Percentiles rank a stretch among this genome's conserved stretches.
Evolutionary conservation across 2,888 invertebrate species (phyloP).

Genomic region (Patella ulyssiponensis): DNA sequence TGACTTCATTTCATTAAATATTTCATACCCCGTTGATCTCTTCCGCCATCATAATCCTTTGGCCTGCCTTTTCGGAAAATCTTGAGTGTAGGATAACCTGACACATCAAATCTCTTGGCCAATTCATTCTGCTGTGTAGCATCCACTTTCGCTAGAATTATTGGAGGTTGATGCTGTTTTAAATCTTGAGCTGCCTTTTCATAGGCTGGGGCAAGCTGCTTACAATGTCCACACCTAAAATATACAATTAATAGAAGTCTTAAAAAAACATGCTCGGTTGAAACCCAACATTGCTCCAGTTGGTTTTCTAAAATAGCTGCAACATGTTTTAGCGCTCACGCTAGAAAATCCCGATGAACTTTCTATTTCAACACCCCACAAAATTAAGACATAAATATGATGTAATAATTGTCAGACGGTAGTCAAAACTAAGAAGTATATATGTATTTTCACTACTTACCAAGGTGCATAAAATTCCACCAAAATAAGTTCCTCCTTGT

Average conservation of each 20-base stretch:
- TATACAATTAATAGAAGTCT: constrained; percentile 21
- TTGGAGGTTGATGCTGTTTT: constrained; percentile 67
- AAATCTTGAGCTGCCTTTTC: constrained; percentile 74
- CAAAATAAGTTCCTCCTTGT: constrained; percentile 73
- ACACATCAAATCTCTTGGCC: constrained; percentile 72
- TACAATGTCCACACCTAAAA: constrained; percentile 75
- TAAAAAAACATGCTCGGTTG: not conserved
- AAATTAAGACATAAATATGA: too few relatives aligned
- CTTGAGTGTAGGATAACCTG: constrained; percentile 76
- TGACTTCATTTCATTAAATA: not conserved
- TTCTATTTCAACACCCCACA: too few relatives aligned
- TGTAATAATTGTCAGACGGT: too few relatives aligned
- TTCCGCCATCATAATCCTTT: constrained; percentile 75
- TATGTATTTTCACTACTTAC: constrained; percentile 60
- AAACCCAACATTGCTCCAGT: too few relatives aligned
- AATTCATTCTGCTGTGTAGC: constrained; percentile 74
- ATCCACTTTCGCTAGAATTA: constrained; percentile 75
- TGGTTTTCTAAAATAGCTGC: too few relatives aligned
- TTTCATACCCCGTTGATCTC: constrained; percentile 69
- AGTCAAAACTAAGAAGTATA: too few relatives aligned
- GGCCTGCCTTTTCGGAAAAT: constrained; percentile 73
- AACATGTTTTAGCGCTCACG: too few relatives aligned
- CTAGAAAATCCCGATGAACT: too few relatives aligned
- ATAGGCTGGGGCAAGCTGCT: constrained; percentile 75
- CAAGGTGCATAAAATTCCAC: constrained; percentile 78